Conservation (phyloP, 2,797 vertebrate species). For the Pipistrellus kuhlii region DNA sequence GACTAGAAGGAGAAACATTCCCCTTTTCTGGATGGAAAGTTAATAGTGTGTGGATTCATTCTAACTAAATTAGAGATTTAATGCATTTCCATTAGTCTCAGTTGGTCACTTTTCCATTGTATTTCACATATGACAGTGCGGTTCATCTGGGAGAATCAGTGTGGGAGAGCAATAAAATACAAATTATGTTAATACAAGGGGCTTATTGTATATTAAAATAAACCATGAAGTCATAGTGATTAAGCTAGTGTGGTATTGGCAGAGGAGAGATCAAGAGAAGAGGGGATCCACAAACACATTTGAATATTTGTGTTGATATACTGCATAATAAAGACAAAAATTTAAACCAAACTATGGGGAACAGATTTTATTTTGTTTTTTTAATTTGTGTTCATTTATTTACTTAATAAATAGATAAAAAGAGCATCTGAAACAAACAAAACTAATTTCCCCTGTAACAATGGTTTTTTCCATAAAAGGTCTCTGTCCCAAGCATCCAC, state of each 20-base stretch:
- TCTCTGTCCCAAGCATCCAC: background rate
- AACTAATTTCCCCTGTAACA: background rate
- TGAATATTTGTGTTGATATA: background rate
- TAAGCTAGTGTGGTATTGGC: background rate
- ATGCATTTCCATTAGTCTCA: background rate
- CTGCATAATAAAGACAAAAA: background rate
- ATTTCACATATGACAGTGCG: background rate
- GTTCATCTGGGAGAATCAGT: background rate
- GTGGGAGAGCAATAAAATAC: background rate
- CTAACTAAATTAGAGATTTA: conserved; percentile 16
- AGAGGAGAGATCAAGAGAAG: background rate
- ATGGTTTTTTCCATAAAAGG: background rate
- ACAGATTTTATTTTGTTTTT: background rate
- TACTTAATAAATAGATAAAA: background rate
- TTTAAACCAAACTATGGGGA: background rate
- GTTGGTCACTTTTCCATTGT: background rate
- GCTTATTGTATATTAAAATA: conserved; percentile 51
- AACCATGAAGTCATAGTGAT: background rate
- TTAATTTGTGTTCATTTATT: background rate
- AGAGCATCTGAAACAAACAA: background rate
- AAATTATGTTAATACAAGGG: background rate
- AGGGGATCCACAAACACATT: background rate
- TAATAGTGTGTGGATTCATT: background rate
- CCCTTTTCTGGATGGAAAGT: conserved; percentile 34
- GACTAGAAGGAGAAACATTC: background rate